Conservation (phyloP, 2,888 invertebrate genomes). For the Incurvaria masculella region DNA sequence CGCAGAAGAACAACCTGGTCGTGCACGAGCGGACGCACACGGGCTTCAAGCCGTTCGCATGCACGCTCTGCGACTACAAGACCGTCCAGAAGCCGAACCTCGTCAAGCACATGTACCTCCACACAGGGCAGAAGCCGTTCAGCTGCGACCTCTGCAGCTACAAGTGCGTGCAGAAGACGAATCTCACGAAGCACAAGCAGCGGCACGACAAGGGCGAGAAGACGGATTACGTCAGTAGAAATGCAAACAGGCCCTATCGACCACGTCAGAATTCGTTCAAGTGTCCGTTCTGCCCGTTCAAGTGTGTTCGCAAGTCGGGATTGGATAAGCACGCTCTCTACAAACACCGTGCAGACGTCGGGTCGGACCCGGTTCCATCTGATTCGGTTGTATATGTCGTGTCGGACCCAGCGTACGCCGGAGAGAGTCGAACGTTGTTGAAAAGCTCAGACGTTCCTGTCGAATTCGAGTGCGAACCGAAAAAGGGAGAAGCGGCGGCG, state of each 20-base stretch:
- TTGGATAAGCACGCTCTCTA: slow-evolving; percentile 46
- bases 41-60: slow-evolving; percentile 48
- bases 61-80: slow-evolving; percentile 46
- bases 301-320: slow-evolving; percentile 45
- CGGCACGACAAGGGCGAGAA: slow-evolving; percentile 40
- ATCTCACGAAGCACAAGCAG: slow-evolving; percentile 47
- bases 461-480: too few relatives aligned
- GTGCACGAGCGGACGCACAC: slow-evolving; percentile 53
- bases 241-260: slow-evolving; percentile 35
- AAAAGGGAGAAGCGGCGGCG: too few relatives aligned
- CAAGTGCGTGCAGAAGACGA: slow-evolving; percentile 49
- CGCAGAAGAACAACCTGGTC: slow-evolving; percentile 49
- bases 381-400: too few relatives aligned
- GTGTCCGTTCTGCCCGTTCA: slow-evolving; percentile 39
- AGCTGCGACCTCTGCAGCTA: slow-evolving; percentile 49
- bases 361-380: too few relatives aligned
- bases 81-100: slow-evolving; percentile 52
- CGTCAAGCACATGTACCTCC: slow-evolving; percentile 52
- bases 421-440: too few relatives aligned
- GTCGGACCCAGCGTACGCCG: too few relatives aligned
- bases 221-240: slow-evolving; percentile 24
- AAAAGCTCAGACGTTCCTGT: too few relatives aligned
- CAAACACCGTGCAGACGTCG: slow-evolving; percentile 25
- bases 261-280: slow-evolving; percentile 44
- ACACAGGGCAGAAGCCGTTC: slow-evolving; percentile 50